These are phyloP conservation scores for Catocala nupta DNA, from an alignment of 2,888 invertebrate genomes.

Conservation along the genomic window DNA sequence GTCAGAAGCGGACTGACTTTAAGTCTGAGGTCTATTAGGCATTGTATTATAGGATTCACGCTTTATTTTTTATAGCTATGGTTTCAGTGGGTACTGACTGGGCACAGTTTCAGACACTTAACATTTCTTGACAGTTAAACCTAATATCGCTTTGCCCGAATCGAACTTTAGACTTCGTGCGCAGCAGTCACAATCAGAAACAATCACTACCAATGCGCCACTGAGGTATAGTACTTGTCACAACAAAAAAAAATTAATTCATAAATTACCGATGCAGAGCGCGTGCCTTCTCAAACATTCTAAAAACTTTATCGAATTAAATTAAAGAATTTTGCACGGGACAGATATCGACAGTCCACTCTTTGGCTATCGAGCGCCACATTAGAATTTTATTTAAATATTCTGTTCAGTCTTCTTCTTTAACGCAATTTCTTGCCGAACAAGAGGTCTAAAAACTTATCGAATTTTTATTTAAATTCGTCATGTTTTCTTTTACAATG, in stretches of 20 bases:
- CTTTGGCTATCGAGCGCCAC: conserved; percentile 25
- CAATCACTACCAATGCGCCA: no score
- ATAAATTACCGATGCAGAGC: conserved; percentile 10
- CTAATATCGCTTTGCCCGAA: no score
- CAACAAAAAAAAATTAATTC: conserved; percentile 1
- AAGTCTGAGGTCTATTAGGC: no score
- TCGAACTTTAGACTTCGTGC: no score
- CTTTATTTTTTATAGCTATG: no score
- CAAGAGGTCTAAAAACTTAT: conserved; percentile 28
- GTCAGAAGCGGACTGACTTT: no score
- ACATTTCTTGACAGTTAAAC: no score
- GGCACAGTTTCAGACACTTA: no score
- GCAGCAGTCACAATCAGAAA: no score
- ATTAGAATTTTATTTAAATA: conserved; percentile 43
- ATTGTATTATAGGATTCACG: no score
- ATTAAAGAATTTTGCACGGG: conserved; percentile 33
- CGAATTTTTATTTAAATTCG: conserved; percentile 20
- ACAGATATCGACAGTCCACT: conserved; percentile 24
- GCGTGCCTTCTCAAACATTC: conserved; percentile 8
- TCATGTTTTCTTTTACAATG: conserved; percentile 15
- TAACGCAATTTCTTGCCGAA: conserved; percentile 47
- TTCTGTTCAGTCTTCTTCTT: conserved; percentile 31
- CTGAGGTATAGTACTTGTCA: no score
- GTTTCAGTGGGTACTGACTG: no score
- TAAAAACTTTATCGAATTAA: conserved; percentile 36